phyloP scores from a whole-genome alignment of 2,797 vertebrate genomes.

The Channallabes apus region DNA sequence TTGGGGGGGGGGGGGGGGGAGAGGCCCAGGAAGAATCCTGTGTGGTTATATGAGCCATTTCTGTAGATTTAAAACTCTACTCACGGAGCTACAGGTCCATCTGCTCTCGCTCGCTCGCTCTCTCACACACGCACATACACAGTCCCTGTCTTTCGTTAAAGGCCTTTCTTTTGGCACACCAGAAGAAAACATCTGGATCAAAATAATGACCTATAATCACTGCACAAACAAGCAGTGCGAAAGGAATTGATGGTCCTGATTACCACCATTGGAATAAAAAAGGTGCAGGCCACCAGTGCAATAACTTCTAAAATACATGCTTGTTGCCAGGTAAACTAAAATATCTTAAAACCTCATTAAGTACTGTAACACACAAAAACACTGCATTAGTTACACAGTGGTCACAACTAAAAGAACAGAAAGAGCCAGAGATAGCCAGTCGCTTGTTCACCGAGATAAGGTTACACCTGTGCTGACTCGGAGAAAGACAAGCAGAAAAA shows the following conservation, averaged over 20 bases:
- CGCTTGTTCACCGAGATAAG: slow-evolving; percentile 6
- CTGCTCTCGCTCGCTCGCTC: neutral
- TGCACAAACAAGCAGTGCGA: neutral
- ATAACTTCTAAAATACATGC: neutral
- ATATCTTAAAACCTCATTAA: neutral
- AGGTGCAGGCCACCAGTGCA: neutral
- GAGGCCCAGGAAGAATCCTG: neutral
- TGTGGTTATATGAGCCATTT: neutral
- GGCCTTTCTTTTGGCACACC: neutral
- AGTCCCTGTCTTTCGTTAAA: slow-evolving; percentile 36
- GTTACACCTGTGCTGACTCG: slow-evolving; percentile 25
- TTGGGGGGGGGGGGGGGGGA: no score
- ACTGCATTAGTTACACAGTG: slow-evolving; percentile 22
- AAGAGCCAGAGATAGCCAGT: neutral
- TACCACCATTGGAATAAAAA: neutral
- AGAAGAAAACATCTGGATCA: slow-evolving; percentile 47
- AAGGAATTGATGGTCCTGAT: neutral
- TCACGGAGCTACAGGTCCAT: slow-evolving; percentile 3
- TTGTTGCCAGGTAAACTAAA: neutral
- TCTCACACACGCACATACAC: neutral
- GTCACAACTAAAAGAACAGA: neutral
- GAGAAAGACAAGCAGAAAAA: slow-evolving; percentile 6
- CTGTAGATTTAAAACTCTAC: neutral
- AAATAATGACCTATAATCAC: neutral
- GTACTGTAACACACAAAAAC: neutral